Base-by-base conservation (phyloP, 2,113 vertebrate genomes). In the Camelus bactrianus region DNA sequence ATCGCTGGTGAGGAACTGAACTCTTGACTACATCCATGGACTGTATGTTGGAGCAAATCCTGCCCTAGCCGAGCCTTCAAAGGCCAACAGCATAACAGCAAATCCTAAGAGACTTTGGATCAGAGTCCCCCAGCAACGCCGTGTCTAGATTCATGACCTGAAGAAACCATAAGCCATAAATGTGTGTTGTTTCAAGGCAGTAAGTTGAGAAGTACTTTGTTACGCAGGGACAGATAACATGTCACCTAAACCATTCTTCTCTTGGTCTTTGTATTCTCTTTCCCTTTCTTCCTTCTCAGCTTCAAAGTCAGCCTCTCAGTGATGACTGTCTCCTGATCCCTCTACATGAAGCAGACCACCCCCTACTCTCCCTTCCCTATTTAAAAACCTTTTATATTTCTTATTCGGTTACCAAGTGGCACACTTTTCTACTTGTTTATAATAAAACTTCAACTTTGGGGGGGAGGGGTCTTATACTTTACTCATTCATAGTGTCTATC, bases 271-370 rank as follows among this genome's bases (percentile, higher is more conserved):
- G 2, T 26, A n/a, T 65, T 89, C 1, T 62, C 38, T 42, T 69
- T 15, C 12, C 32, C 12, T 64, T 38, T 52, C 38, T n/a, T 82
- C 8, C 22, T 75, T 90, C 38, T 72, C 2, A 75, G 32, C 2
- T 69, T 95, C 38, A 76, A 67, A 56, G 5, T 46, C 13, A 60
- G 26, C n/a, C 85, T 1, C 1, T 86, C 17, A 70, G 20, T 65
- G 62, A 30, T 13, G 2, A 42, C 16, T 89, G 75, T 58, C 8
- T 32, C 38, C 54, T 60, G 22, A 16, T 65, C 14, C 10, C 11
- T 38, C 22, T 12, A 24, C 11, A 5, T 50, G 5, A 70, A 52
- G 11, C 4, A 52, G 38, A 42, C 0, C 3, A 16, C 2, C 2
- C 0, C 6, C 88, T 30, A 46, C 8, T 7, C 12, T 90, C 70